Evolutionary conservation across 2,113 vertebrate genomes (phyloP), one percentile per base, ranked within the genome.

Genomic region (Erythrocercus mccallii): DNA sequence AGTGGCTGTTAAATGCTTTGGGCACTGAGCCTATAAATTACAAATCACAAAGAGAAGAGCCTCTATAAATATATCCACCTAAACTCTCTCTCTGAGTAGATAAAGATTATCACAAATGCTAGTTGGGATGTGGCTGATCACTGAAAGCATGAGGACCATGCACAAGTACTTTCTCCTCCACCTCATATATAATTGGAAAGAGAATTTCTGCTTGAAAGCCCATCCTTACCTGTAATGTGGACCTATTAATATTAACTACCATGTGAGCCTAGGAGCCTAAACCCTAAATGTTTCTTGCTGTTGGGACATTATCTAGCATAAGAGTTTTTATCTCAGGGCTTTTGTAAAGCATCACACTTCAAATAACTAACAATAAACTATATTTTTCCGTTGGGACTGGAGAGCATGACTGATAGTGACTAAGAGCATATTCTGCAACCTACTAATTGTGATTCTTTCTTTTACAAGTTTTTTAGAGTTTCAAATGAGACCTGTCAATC

Each of bases 401-500:
- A 93, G 14, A 94, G 45, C 82, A 86, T 33, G 62, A 90, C 70
- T 72, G 81, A 35, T 35, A 77, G 48, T 53, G 28, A 88, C 66
- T 88, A 54, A 66, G 64, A 80, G 27, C 48, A 48, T 53, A n/a
- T 54, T 66, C 60, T 60, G 27, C 31, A 70, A 71, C 64, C 27
- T 68, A 70, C 27, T 81, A 81, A 57, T 76, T 69, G 35, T 40
- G 37, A 86, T 33, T 84, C 14, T 65, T 56, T 60, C 74, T 80
- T 96, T 62, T 20, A 38, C 47, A 92, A 94, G 44, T 69, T 90
- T 90, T 64, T 83, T 18, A 56, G 90, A 71, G 53, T 92, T 96
- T 66, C 45, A 94, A 57, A 84, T 66, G 79, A 93, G 82, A 73
- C 30, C n/a, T 95, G 86, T 64, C 91, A 97, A 76, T 76, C 77